phyloP scores from a whole-genome alignment of 2,797 vertebrate species.

The Neosalanx taihuensis region DNA sequence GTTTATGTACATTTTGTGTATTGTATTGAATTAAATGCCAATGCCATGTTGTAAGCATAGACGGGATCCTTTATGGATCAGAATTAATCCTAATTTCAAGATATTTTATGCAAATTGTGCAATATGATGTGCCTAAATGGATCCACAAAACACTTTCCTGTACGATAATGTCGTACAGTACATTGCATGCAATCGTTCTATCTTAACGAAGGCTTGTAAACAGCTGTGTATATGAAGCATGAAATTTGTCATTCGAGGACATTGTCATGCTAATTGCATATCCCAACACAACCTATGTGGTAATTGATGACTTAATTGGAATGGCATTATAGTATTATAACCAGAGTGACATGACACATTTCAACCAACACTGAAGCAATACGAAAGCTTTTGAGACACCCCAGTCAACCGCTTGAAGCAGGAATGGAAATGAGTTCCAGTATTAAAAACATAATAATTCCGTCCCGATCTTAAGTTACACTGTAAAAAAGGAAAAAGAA shows the following conservation, averaged over 20 bases:
- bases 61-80: no score
- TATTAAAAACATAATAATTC: slow-evolving; percentile 19
- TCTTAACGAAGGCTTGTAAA: neutral
- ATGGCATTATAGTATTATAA: neutral
- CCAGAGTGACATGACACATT: neutral
- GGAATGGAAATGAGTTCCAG: no score
- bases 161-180: neutral
- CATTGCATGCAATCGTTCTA: neutral
- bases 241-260: slow-evolving; percentile 1
- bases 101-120: no score
- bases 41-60: no score
- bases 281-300: neutral
- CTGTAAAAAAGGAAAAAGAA: slow-evolving; percentile 37
- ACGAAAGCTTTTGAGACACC: neutral
- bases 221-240: neutral
- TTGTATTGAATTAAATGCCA: neutral
- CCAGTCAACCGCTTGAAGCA: no score
- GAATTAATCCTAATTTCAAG: neutral
- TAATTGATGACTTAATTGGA: neutral
- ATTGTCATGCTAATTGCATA: neutral
- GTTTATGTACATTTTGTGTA: neutral
- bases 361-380: neutral
- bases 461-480: slow-evolving; percentile 42
- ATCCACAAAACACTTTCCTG: no score
- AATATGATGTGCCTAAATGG: no score